Evolutionary conservation across 2,113 vertebrate species (phyloP).

Genomic region (Gobius niger): DNA sequence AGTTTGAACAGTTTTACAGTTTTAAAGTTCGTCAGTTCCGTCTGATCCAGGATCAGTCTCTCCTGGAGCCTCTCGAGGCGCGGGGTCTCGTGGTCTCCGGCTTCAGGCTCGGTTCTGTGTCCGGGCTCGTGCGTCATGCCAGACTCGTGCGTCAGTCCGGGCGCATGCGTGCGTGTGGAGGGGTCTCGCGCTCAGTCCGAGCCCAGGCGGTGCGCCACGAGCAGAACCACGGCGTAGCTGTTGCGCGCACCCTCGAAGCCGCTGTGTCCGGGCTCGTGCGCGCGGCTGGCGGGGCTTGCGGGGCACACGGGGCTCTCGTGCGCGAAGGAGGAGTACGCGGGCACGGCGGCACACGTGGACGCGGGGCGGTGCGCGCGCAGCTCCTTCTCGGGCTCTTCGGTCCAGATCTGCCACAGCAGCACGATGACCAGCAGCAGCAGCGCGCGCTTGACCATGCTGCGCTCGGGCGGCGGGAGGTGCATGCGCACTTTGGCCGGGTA

Average conservation of each 20-base stretch:
- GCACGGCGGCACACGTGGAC: not conserved
- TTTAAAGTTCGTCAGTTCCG: not conserved
- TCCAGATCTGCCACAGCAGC: constrained; percentile 77
- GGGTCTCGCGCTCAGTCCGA: not conserved
- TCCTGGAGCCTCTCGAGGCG: not conserved
- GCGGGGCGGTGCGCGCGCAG: not conserved
- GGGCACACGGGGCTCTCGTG: not conserved
- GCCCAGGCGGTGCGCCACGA: constrained; percentile 1
- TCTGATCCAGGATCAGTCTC: not conserved
- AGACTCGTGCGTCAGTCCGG: not conserved
- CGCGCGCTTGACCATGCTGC: constrained; percentile 74
- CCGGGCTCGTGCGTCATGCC: not conserved
- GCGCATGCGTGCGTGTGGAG: not conserved
- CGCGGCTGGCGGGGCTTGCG: constrained; percentile 8
- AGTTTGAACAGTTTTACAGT: not conserved
- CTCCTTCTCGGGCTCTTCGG: constrained; percentile 27
- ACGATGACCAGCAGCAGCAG: constrained; percentile 75
- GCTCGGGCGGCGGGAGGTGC: constrained; percentile 77
- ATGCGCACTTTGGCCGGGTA: constrained; percentile 78
- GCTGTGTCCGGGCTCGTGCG: constrained; percentile 28
- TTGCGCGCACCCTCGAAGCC: constrained; percentile 58
- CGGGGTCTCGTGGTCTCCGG: not conserved
- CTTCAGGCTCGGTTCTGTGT: not conserved
- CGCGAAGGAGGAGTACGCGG: not conserved
- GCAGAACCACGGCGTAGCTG: constrained; percentile 71